Evolutionary conservation across 2,797 vertebrate genomes (phyloP).

Genomic region (Pachyuromys duprasi): DNA sequence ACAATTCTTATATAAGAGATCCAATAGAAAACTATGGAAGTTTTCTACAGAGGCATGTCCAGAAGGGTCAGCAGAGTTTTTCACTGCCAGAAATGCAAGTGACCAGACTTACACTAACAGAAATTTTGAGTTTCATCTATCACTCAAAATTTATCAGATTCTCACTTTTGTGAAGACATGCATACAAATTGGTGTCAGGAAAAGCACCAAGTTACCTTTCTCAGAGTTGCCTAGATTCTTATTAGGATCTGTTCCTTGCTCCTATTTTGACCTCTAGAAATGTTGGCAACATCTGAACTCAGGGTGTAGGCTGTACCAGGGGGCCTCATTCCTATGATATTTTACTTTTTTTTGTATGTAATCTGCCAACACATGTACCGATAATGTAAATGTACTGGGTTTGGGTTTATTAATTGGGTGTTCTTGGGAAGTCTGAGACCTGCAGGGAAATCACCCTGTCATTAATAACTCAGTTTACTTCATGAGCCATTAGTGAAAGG

Average conservation of each 20-base stretch:
- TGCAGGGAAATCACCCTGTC: slow-evolving; percentile 70
- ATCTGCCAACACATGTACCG: slow-evolving; percentile 73
- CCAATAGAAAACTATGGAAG: slow-evolving; percentile 51
- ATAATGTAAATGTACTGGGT: slow-evolving; percentile 70
- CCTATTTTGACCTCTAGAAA: slow-evolving; percentile 64
- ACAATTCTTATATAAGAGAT: slow-evolving; percentile 54
- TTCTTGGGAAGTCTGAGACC: slow-evolving; percentile 70
- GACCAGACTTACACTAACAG: slow-evolving; percentile 53
- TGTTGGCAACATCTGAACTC: slow-evolving; percentile 51
- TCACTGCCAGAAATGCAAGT: slow-evolving; percentile 68
- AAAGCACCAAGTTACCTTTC: slow-evolving; percentile 65
- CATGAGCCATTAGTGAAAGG: slow-evolving; percentile 51
- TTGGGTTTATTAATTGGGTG: slow-evolving; percentile 71
- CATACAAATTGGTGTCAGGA: slow-evolving; percentile 66
- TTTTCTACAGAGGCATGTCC: slow-evolving; percentile 54
- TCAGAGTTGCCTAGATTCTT: slow-evolving; percentile 46
- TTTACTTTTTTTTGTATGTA: background rate
- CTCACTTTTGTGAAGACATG: slow-evolving; percentile 21
- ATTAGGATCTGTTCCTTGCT: slow-evolving; percentile 47
- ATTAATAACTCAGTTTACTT: slow-evolving; percentile 59
- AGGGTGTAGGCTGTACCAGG: slow-evolving; percentile 44
- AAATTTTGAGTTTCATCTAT: slow-evolving; percentile 69
- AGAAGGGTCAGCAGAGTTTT: slow-evolving; percentile 51
- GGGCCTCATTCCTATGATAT: slow-evolving; percentile 33
- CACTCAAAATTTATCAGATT: slow-evolving; percentile 50